Evolutionary conservation across 2,888 invertebrate genomes (phyloP), one percentile per base, ranked within the genome.

Genomic region (Dryocosmus kuriphilus): DNA sequence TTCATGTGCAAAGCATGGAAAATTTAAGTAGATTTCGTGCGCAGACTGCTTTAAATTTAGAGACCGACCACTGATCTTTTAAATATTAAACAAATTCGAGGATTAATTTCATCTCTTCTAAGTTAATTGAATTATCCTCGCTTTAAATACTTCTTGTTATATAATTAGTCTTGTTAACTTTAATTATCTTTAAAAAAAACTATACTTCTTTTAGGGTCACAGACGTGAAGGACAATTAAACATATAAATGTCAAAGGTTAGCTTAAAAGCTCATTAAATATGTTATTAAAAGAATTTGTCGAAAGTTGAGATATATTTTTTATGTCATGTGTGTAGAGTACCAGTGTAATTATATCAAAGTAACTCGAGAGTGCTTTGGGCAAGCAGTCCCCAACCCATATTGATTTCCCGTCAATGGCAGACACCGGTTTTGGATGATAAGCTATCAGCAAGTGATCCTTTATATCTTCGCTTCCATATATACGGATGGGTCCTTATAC

Each of bases 371-470:
- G 79, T 80, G 78, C 82, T 81, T 76, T 55, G 75, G 78, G 78
- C 82, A 81, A 80, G 71, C 82, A 81, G 80, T 79, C 77, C 82
- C 80, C 76, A 79, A 75, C 80, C 75, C 79, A 79, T 84, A 86
- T 86, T 81, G 86, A 86, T 86, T 86, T 85, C 41, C 79, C 82
- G 84, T 86, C 86, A 84, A 84, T 86, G 81, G 77, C 85, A 85
- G 83, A 79, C 80, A 74, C 79, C 78, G 82, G 80, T 79, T 84
- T 82, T 71, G 74, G 80, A 84, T 85, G 85, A 85, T 85, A 83
- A 85, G 85, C 83, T 80, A 82, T 81, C 81, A 78, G 67, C 57
- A 76, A 75, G 74, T 74, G 79, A 82, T 77, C 79, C 77, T 78
- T 79, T 74, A 78, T 57, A 76, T 55, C 67, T 51, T 74, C 61